Evolutionary conservation across 2,888 invertebrate genomes (phyloP).

Genomic region (Philereme transversata): DNA sequence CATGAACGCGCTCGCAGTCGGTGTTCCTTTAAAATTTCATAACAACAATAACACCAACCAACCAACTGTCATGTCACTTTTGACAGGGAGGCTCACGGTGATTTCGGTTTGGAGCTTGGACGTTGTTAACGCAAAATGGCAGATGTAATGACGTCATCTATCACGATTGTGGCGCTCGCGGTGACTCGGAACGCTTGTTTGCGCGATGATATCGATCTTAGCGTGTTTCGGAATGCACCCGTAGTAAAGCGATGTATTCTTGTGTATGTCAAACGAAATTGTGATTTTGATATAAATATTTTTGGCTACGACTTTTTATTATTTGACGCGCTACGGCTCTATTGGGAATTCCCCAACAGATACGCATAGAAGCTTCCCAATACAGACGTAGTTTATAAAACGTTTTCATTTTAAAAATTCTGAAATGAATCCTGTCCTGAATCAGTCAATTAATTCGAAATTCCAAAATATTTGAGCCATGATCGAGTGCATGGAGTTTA

Average conservation of each 20-base stretch:
- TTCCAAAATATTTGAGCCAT: constrained; percentile 36
- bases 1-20: no score
- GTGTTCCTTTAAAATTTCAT: no score
- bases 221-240: not conserved
- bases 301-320: constrained; percentile 16
- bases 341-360: constrained; percentile 4
- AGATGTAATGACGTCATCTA: no score
- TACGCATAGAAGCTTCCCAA: not conserved
- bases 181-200: no score
- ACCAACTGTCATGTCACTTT: no score
- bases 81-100: no score
- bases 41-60: no score
- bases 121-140: no score
- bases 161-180: no score
- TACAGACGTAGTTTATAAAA: not conserved
- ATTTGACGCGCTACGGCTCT: constrained; percentile 7
- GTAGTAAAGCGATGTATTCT: not conserved
- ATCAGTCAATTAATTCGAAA: constrained; percentile 37
- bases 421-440: constrained; percentile 28
- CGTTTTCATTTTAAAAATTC: constrained; percentile 4
- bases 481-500: constrained; percentile 37
- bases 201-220: no score
- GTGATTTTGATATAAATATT: constrained; percentile 21
- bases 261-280: constrained; percentile 7
- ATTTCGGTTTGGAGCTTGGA: no score